phyloP scores from a whole-genome alignment of 1,140 invertebrate species.

The Eupeodes corollae region DNA sequence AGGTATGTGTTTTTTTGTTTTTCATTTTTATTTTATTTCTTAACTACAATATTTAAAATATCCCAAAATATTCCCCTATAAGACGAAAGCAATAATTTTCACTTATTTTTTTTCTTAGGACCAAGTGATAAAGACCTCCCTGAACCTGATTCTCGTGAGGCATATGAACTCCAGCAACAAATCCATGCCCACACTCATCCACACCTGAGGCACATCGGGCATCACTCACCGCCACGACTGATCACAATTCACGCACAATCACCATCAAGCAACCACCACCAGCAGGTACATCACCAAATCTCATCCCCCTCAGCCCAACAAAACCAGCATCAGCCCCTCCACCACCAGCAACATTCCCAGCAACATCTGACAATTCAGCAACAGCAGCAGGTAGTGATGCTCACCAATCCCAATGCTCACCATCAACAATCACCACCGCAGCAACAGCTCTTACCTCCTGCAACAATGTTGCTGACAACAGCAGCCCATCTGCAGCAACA shows the following conservation, averaged over 20 bases:
- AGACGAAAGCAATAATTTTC: not conserved
- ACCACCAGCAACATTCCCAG: not conserved
- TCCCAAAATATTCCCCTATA: not conserved
- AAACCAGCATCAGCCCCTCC: slow-evolving; percentile 2
- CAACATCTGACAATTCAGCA: slow-evolving; percentile 7
- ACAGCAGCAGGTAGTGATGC: not conserved
- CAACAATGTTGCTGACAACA: slow-evolving; percentile 26
- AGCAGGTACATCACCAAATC: slow-evolving; percentile 1
- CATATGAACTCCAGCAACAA: slow-evolving; percentile 33
- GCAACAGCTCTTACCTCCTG: slow-evolving; percentile 14
- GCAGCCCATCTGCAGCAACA: slow-evolving; percentile 44
- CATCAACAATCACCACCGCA: slow-evolving; percentile 2
- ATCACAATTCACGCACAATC: slow-evolving; percentile 17
- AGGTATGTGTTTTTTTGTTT: slow-evolving; percentile 48
- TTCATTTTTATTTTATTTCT: not conserved
- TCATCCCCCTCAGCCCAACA: slow-evolving; percentile 8
- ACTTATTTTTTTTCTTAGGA: too few relatives aligned
- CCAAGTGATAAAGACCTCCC: slow-evolving; percentile 29
- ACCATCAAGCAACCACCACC: slow-evolving; percentile 4
- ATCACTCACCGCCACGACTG: slow-evolving; percentile 25
- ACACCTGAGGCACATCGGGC: slow-evolving; percentile 22
- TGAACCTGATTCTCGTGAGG: slow-evolving; percentile 31
- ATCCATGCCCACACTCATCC: slow-evolving; percentile 21
- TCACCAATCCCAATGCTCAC: not conserved
- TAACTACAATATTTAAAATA: not conserved